Conservation (phyloP, 2,113 vertebrate genomes). For the Ictalurus furcatus region DNA sequence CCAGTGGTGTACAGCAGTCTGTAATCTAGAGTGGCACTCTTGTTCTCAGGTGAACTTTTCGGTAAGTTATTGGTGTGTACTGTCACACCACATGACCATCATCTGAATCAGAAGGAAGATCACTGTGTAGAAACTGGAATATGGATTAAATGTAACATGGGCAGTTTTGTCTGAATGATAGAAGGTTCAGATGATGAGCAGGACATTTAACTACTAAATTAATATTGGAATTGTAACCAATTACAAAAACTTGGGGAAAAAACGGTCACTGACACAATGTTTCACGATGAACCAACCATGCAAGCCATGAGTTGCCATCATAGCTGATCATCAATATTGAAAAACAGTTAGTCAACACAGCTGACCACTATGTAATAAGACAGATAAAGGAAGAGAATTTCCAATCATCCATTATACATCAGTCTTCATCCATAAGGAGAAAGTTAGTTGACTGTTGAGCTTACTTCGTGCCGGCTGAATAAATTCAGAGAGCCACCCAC, state of each 20-base stretch:
- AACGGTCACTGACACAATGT: too few species aligned
- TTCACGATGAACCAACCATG: neutral
- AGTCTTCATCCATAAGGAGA: slow-evolving; percentile 31
- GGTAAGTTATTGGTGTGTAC: neutral
- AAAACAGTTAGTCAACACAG: slow-evolving; percentile 46
- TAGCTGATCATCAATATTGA: slow-evolving; percentile 8
- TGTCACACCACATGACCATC: neutral
- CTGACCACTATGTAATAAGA: slow-evolving; percentile 38
- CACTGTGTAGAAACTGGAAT: neutral
- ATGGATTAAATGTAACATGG: neutral
- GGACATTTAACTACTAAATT: neutral
- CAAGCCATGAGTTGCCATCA: neutral
- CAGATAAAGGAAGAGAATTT: slow-evolving; percentile 42
- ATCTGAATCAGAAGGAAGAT: neutral
- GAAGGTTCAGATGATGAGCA: neutral
- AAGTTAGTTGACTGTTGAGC: slow-evolving; percentile 48
- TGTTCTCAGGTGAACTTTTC: neutral
- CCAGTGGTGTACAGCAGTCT: neutral
- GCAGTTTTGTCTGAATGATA: neutral
- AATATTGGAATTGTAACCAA: neutral
- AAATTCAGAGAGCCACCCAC: slow-evolving; percentile 56
- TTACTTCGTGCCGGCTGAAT: slow-evolving; percentile 49
- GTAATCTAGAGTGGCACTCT: neutral
- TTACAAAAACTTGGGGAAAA: neutral
- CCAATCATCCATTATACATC: slow-evolving; percentile 37